phyloP scores from a whole-genome alignment of 2,888 invertebrate species.

The Halictus quadricinctus region DNA sequence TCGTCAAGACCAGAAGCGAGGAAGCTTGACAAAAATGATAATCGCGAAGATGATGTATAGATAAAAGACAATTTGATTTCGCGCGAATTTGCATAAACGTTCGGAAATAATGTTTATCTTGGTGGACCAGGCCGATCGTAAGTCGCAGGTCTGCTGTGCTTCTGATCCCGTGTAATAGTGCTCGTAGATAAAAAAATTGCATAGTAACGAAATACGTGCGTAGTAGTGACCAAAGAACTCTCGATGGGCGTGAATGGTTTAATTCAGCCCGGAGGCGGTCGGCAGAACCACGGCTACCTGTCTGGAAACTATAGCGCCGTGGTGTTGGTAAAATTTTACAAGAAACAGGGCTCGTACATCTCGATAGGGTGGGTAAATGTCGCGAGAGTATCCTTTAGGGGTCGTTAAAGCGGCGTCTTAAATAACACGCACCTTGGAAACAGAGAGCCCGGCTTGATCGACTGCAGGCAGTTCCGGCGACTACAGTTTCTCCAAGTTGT shows the following conservation, averaged over 20 bases:
- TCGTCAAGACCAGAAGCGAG: neutral
- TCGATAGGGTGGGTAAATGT: slow-evolving; percentile 13
- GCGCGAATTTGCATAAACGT: neutral
- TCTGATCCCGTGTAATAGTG: neutral
- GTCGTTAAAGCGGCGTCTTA: slow-evolving; percentile 10
- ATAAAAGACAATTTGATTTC: neutral
- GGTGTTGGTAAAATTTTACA: slow-evolving; percentile 47
- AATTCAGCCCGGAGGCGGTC: slow-evolving; percentile 45
- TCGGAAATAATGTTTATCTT: neutral
- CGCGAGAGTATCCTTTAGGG: slow-evolving; percentile 9
- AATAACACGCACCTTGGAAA: slow-evolving; percentile 21
- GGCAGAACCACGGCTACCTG: slow-evolving; percentile 41
- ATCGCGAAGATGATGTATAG: neutral
- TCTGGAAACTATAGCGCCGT: slow-evolving; percentile 43
- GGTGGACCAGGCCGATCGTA: neutral
- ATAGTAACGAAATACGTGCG: neutral
- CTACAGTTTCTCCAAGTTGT: slow-evolving; percentile 16
- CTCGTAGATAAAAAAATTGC: neutral
- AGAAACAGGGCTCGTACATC: slow-evolving; percentile 16
- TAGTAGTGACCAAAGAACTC: slow-evolving; percentile 33
- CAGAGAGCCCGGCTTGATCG: neutral
- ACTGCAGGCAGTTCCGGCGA: neutral
- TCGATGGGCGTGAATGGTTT: slow-evolving; percentile 50
- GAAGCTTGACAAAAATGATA: neutral
- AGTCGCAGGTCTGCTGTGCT: neutral